Base-by-base conservation (phyloP, 2,888 invertebrate species). In the Orchestes rusci region DNA sequence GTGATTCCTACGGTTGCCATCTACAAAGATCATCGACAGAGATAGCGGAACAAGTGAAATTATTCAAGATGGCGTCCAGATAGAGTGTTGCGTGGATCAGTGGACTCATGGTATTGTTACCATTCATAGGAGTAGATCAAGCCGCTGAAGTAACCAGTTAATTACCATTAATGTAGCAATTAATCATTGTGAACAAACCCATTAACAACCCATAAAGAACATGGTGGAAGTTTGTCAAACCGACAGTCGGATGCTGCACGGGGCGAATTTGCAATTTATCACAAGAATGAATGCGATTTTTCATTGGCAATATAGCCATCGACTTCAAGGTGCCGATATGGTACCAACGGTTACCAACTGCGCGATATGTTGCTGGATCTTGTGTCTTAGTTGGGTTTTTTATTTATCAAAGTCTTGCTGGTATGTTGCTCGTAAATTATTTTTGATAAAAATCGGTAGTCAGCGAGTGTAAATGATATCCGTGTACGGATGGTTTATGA, bases 1-100 rank as follows among this genome's bases (percentile, higher is more conserved):
- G 61, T 64, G 63, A 64, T 65, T 62, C 62, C 61, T 63, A 64
- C 60, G 62, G 60, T 58, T 60, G 53, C 58, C 60, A 63, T 66
- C 63, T 62, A 50, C 55, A 56, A 60, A 61, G 65, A 66, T 65
- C 60, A 65, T 65, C 66, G 57, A 54, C 53, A n/a, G 52, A 57
- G 65, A 66, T 66, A 65, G 59, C 53, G 50, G 55, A 61, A 60
- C 61, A 64, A 59, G 61, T 57, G 55, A 59, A 62, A 65, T 66
- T 63, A 64, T 65, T 65, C 64, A 64, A 65, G 66, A 63, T 66
- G 62, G 63, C 63, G 62, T 64, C 62, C 35, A 48, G 54, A 53
- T 55, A 55, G 48, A 41, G 38, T 10, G 16, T 34, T 31, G 23
- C 23, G 34, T 36, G 28, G 39, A 31, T 20, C 30, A 29, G 16